Base-by-base conservation (phyloP, 2,113 vertebrate genomes). In the Emydocephalus ijimae region DNA sequence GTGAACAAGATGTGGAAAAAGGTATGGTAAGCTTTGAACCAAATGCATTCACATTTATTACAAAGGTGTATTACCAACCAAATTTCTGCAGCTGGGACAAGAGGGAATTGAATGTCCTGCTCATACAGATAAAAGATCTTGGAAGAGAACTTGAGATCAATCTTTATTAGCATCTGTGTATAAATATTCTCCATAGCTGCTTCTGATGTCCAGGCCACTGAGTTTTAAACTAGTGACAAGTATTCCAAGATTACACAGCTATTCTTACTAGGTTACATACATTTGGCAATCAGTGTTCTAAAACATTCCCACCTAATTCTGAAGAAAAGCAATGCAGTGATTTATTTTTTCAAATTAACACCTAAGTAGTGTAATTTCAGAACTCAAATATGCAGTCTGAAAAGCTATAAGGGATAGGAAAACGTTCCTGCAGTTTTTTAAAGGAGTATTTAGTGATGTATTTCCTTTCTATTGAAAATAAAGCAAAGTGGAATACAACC, bases 1-100 rank as follows among this genome's bases (percentile, higher is more conserved):
- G 99, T 74, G 98, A 99, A 97, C 98, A 98, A 96, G 97, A 98
- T 92, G 97, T 96, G 89, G 97, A 98, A 56, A 97, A 97, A 97
- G 98, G 98, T 98, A 95, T 97, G 97, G n/a, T 45, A 85, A n/a
- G 0, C 3, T 15, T 94, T 85, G n/a, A 52, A n/a, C 87, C 43
- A 50, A 50, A 90, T 50, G 91, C 12, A 93, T 94, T 61, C 26
- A 39, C 43, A 23, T 59, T 92, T 89, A 10, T 11, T 3, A 1
- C 34, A 86, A n/a, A 34, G 52, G 34, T 8, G 87, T 57, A 91
- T 56, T 92, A 54, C 7, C 93, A 92, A 59, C 57, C 87, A 88
- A 50, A 55, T 52, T 95, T 56, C 61, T 4, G 0, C 90, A 93
- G 56, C 23, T 90, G 39, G 24, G 48, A 48, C 20, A 48, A 54